Percentiles rank a stretch among this genome's conserved stretches.
Conservation (phyloP, 2,797 vertebrate genomes). For the Lophius americanus region DNA sequence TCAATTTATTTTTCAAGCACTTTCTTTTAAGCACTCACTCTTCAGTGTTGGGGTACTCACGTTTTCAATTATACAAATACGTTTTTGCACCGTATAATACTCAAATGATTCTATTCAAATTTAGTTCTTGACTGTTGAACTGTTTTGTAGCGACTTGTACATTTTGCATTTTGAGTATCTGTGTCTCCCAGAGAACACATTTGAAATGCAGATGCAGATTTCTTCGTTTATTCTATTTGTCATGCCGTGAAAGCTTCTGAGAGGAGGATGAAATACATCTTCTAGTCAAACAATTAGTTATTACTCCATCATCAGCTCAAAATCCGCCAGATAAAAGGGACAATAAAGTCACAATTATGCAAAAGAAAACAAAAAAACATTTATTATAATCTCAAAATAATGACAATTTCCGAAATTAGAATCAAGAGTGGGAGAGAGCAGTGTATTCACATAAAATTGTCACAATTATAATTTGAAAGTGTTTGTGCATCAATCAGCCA, state of each 20-base stretch:
- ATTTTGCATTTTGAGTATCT: conserved; percentile 37
- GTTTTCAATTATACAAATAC: conserved; percentile 29
- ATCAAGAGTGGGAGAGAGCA: no score
- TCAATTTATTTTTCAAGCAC: conserved; percentile 4
- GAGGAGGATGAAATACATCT: conserved; percentile 22
- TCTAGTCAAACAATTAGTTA: conserved; percentile 14
- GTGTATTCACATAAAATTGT: conserved; percentile 8
- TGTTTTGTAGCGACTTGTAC: conserved; percentile 29
- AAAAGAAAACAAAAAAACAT: conserved; percentile 13
- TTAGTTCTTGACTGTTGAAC: conserved; percentile 25
- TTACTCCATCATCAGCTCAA: conserved; percentile 4
- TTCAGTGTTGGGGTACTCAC: conserved; percentile 1
- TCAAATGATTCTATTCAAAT: conserved; percentile 10
- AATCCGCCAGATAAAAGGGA: background rate
- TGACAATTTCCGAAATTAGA: no score
- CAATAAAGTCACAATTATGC: background rate
- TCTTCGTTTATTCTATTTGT: conserved; percentile 35
- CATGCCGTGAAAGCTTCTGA: conserved; percentile 15
- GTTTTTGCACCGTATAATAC: conserved; percentile 17
- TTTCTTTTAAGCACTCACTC: conserved; percentile 20
- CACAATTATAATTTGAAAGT: conserved; percentile 4
- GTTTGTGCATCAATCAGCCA: background rate
- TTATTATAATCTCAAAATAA: background rate
- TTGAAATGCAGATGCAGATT: conserved; percentile 43
- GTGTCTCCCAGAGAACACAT: conserved; percentile 15